phyloP scores from a whole-genome alignment of 37 sponge, comb jelly and placozoan species.

The Aplysina aerophoba region DNA sequence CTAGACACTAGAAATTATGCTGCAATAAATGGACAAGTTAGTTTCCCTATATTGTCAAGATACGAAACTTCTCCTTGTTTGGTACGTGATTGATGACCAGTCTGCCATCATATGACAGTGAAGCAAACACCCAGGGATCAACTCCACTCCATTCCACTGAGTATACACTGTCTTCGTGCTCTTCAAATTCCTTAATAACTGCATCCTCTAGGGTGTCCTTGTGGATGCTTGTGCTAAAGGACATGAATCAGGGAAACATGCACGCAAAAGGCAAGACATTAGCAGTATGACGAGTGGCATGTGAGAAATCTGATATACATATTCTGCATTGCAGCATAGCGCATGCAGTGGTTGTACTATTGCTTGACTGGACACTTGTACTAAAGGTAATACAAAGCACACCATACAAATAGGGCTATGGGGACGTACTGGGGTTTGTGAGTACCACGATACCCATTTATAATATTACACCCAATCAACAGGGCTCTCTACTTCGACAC shows the following conservation, averaged over 20 bases:
- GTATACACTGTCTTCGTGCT: conserved; percentile 99
- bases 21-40: background rate
- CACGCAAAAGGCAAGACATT: background rate
- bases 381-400: conserved; percentile 11
- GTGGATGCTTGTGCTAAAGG: background rate
- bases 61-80: conserved; percentile 69
- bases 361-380: conserved; percentile 6
- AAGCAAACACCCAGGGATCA: conserved; percentile 99
- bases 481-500: too few relatives aligned
- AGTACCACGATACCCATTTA: too few relatives aligned
- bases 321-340: background rate
- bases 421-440: background rate
- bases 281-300: background rate
- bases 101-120: conserved; percentile 95
- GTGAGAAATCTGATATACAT: background rate
- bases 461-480: too few relatives aligned
- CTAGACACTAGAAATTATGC: background rate
- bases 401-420: background rate
- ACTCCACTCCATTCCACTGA: conserved; percentile 84
- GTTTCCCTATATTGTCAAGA: conserved; percentile 50
- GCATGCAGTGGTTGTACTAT: background rate
- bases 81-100: conserved; percentile 95
- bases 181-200: conserved; percentile 82
- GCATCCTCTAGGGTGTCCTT: conserved; percentile 46
- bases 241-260: background rate